Evolutionary conservation across 2,888 invertebrate genomes (phyloP).

Genomic region (Morpho helenor): DNA sequence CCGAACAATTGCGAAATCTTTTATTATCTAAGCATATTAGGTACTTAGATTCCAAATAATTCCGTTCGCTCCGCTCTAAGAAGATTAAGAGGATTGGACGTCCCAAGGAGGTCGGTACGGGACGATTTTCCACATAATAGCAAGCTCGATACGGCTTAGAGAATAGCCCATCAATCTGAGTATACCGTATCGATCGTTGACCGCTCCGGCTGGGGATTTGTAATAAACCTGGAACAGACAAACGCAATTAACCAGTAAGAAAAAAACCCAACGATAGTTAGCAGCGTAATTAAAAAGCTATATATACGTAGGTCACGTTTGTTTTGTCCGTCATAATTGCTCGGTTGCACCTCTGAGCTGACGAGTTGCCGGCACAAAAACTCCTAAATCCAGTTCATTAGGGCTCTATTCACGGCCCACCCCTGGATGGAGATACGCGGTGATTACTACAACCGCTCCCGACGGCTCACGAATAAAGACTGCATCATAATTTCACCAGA

Average conservation of each 20-base stretch:
- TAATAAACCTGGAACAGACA: slow-evolving; percentile 34
- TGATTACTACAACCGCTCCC: slow-evolving; percentile 80
- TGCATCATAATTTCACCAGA: slow-evolving; percentile 80
- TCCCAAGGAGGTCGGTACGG: slow-evolving; percentile 61
- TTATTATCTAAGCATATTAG: slow-evolving; percentile 72
- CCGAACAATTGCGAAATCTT: slow-evolving; percentile 59
- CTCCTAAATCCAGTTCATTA: slow-evolving; percentile 80
- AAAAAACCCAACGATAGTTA: slow-evolving; percentile 32
- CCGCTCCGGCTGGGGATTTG: slow-evolving; percentile 38
- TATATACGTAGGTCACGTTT: slow-evolving; percentile 52
- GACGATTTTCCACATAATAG: slow-evolving; percentile 54
- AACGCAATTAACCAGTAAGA: slow-evolving; percentile 41
- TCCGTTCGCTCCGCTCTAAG: slow-evolving; percentile 65
- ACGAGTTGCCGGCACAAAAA: slow-evolving; percentile 76
- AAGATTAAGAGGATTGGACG: slow-evolving; percentile 77
- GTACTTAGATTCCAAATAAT: slow-evolving; percentile 69
- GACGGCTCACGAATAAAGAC: slow-evolving; percentile 79
- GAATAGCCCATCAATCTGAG: slow-evolving; percentile 59
- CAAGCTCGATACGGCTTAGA: slow-evolving; percentile 53
- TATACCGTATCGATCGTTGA: slow-evolving; percentile 54
- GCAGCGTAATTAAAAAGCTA: slow-evolving; percentile 53
- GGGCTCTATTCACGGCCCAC: slow-evolving; percentile 76
- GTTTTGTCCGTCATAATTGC: slow-evolving; percentile 76
- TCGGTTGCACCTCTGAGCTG: slow-evolving; percentile 71
- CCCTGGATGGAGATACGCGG: slow-evolving; percentile 79